Percentiles rank a stretch among this genome's conserved stretches.
These are phyloP conservation scores for Rousettus leschenaultii DNA, from an alignment of 2,113 vertebrate species.

Conservation along the genomic window DNA sequence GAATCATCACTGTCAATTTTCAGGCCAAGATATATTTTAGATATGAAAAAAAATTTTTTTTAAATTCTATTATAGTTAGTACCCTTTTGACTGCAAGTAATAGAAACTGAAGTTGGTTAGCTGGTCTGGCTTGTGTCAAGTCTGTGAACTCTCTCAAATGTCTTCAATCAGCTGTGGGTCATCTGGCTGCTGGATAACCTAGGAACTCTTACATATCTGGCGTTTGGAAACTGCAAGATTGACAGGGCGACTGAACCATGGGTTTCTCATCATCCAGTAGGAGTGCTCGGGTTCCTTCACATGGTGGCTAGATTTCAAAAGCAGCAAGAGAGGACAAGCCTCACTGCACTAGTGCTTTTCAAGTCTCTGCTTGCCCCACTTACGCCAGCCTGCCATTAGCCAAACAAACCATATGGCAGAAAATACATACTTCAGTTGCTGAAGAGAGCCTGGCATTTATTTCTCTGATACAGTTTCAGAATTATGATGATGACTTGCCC, in stretches of 20 bases:
- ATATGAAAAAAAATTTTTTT: neutral
- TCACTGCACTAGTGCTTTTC: neutral
- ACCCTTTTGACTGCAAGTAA: neutral
- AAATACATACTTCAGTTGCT: neutral
- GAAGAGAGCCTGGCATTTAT: neutral
- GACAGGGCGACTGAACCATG: neutral
- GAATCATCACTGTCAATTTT: neutral
- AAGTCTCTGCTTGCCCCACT: neutral
- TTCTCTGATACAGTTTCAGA: neutral
- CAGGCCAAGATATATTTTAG: neutral
- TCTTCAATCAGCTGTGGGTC: neutral
- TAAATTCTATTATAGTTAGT: neutral
- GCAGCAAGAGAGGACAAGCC: neutral
- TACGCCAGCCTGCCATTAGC: neutral
- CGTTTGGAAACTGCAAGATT: neutral
- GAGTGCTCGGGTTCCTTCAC: neutral
- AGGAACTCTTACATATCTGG: neutral
- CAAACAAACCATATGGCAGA: neutral
- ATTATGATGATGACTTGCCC: neutral
- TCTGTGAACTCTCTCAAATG: neutral
- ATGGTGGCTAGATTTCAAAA: neutral
- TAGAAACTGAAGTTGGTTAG: neutral
- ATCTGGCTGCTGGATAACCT: neutral
- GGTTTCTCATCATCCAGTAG: neutral
- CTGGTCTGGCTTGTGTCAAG: neutral